These are phyloP conservation scores for Dascillus cervinus DNA, from an alignment of 2,888 invertebrate genomes.

Conservation along the genomic window DNA sequence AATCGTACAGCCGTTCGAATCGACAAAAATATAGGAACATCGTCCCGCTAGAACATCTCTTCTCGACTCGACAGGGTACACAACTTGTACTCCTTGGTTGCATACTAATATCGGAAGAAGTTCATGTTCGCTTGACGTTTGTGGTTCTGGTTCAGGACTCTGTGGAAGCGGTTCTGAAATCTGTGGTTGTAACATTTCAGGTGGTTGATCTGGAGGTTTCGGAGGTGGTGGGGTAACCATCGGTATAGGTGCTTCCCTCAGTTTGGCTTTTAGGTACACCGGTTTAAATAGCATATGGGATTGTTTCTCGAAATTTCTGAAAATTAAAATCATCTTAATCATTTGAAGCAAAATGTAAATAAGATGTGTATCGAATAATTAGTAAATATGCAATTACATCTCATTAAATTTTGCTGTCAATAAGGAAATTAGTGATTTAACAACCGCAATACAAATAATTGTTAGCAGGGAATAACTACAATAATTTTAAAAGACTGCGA, in stretches of 20 bases:
- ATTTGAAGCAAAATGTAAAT: too few species aligned
- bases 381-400: too few species aligned
- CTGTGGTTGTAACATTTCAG: conserved; percentile 19
- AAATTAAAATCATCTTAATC: too few species aligned
- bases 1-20: conserved; percentile 59
- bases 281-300: conserved; percentile 29
- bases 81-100: conserved; percentile 57
- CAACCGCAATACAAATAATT: too few species aligned
- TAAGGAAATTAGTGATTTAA: too few species aligned
- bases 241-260: conserved; percentile 28
- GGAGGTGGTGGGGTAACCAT: conserved; percentile 19
- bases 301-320: conserved; percentile 4
- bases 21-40: conserved; percentile 66
- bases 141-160: conserved; percentile 18
- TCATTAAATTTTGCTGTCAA: too few species aligned
- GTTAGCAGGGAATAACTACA: too few species aligned
- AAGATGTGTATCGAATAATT: too few species aligned
- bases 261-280: conserved; percentile 29
- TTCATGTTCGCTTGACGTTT: neutral
- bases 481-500: too few species aligned
- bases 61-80: conserved; percentile 69
- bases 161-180: conserved; percentile 14
- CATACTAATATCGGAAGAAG: conserved; percentile 25
- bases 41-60: conserved; percentile 66
- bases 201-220: conserved; percentile 9